Percentiles rank a stretch among this genome's conserved stretches.
Evolutionary conservation across 2,888 invertebrate genomes (phyloP).

Genomic region (Eulithis testata): DNA sequence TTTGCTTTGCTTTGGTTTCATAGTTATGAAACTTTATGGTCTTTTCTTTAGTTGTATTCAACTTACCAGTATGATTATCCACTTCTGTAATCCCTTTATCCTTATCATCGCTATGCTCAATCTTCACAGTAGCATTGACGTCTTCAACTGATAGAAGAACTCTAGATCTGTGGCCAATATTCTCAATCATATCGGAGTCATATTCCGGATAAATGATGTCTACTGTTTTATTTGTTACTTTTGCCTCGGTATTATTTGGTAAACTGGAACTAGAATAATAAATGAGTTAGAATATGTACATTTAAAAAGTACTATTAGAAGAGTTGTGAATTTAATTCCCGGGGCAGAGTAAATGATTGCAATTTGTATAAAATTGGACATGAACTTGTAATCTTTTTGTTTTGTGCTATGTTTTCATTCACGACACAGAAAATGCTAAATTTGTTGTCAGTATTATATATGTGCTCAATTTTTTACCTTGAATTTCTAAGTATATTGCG

Average conservation of each 20-base stretch:
- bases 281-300: neutral
- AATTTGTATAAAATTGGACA: too few species aligned
- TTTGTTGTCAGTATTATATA: neutral
- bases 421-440: too few species aligned
- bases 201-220: constrained; percentile 49
- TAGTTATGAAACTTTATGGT: neutral
- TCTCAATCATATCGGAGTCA: constrained; percentile 60
- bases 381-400: too few species aligned
- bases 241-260: constrained; percentile 1
- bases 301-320: too few species aligned
- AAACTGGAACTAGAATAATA: constrained; percentile 34
- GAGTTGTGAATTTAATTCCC: too few species aligned
- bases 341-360: too few species aligned
- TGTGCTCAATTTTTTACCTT: constrained; percentile 27
- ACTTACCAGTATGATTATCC: constrained; percentile 3
- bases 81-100: neutral
- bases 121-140: constrained; percentile 27
- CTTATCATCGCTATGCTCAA: neutral
- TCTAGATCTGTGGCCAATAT: constrained; percentile 65
- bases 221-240: constrained; percentile 14
- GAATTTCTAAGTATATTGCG: neutral
- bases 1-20: neutral
- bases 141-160: constrained; percentile 55
- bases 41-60: neutral
- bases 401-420: too few species aligned